Percentiles rank a stretch among this genome's conserved stretches.
phyloP scores from a whole-genome alignment of 2,888 invertebrate genomes.

The Drosophila parthenogenetica region DNA sequence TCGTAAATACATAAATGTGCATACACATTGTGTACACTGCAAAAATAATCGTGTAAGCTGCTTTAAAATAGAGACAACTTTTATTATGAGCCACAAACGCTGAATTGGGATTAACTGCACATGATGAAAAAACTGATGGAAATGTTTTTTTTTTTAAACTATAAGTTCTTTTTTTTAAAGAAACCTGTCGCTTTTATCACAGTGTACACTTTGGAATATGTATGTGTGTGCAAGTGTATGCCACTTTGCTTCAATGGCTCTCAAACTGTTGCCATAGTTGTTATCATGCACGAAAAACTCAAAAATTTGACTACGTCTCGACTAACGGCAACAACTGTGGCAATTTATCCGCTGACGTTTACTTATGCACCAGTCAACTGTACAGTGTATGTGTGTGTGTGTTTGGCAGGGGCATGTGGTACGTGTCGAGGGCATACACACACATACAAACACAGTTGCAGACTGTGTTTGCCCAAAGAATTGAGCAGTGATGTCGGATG shows the following conservation, averaged over 20 bases:
- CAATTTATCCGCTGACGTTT: conserved; percentile 71
- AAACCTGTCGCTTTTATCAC: not conserved
- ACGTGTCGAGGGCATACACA: conserved; percentile 53
- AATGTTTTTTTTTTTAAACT: too few relatives aligned
- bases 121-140: too few relatives aligned
- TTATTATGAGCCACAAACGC: too few relatives aligned
- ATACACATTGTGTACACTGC: not conserved
- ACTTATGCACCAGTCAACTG: conserved; percentile 60
- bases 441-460: conserved; percentile 6
- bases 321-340: conserved; percentile 61
- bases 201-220: not conserved
- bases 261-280: conserved; percentile 80
- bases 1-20: not conserved
- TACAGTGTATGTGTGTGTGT: conserved; percentile 4
- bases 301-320: conserved; percentile 61
- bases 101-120: too few relatives aligned
- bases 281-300: conserved; percentile 78
- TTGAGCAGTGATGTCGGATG: conserved; percentile 64
- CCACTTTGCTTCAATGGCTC: conserved; percentile 71
- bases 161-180: too few relatives aligned
- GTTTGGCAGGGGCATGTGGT: conserved; percentile 2
- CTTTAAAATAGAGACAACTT: too few relatives aligned
- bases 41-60: not conserved
- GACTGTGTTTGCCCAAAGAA: conserved; percentile 73
- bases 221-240: conserved; percentile 13